phyloP scores from a whole-genome alignment of 1,140 invertebrate species.

The Eumaeus atala region DNA sequence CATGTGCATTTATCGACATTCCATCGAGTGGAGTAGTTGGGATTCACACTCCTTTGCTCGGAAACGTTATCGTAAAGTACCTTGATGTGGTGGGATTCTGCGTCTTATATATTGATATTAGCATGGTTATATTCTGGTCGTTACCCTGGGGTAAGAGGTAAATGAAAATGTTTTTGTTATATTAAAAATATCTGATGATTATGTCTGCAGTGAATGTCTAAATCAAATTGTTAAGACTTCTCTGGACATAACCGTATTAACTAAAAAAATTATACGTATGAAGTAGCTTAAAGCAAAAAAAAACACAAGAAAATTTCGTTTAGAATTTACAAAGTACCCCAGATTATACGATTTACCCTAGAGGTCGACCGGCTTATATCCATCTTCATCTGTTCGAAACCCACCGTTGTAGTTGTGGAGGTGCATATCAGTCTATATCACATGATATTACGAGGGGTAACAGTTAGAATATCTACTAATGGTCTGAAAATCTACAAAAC shows the following conservation, averaged over 20 bases:
- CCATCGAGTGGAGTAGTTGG: not conserved
- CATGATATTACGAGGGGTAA: conserved; percentile 37
- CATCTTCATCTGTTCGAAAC: conserved; percentile 10
- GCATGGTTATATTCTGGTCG: not conserved
- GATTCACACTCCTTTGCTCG: not conserved
- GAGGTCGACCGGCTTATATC: conserved; percentile 2
- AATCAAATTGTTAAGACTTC: no score
- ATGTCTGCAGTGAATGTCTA: no score
- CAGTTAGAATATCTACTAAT: not conserved
- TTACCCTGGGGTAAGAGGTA: not conserved
- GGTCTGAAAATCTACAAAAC: no score
- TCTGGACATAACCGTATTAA: no score
- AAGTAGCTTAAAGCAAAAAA: no score
- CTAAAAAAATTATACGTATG: no score
- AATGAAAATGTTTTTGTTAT: no score
- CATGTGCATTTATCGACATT: conserved; percentile 8
- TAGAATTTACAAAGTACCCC: not conserved
- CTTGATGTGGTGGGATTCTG: not conserved
- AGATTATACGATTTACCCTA: conserved; percentile 1
- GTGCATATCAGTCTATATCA: conserved; percentile 57
- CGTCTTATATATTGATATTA: not conserved
- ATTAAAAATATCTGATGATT: no score
- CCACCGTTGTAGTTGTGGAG: conserved; percentile 20
- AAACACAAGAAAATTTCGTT: no score
- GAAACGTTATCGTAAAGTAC: not conserved